Evolutionary conservation across 30 jellyfish, hydroid and myxozoan genomes (phyloP).

Genomic region (Hydractinia echinata): DNA sequence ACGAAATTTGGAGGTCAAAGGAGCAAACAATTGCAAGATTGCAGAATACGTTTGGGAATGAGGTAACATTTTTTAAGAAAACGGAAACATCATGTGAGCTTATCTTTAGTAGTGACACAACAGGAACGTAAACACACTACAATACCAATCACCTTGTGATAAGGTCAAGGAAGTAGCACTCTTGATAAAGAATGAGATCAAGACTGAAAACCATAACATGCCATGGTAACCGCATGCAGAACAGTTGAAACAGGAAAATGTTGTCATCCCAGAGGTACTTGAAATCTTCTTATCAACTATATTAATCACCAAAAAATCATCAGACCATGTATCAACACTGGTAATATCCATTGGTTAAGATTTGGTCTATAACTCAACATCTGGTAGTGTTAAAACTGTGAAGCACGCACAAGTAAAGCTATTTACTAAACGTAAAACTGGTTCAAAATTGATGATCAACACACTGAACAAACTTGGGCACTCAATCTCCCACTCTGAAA

Average conservation of each 20-base stretch:
- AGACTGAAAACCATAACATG: not conserved
- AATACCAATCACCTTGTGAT: not conserved
- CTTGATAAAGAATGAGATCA: conserved; percentile 29
- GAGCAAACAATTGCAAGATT: conserved; percentile 26
- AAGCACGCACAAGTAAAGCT: conserved; percentile 22
- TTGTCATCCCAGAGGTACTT: conserved; percentile 22
- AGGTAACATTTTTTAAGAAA: conserved; percentile 23
- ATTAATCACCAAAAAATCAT: conserved; percentile 1
- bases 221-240: conserved; percentile 48
- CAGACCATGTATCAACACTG: not conserved
- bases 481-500: conserved; percentile 25
- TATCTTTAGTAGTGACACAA: conserved; percentile 5
- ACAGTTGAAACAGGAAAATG: conserved; percentile 18
- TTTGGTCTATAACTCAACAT: conserved; percentile 15
- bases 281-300: conserved; percentile 12
- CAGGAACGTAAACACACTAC: not conserved
- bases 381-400: conserved; percentile 25
- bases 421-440: conserved; percentile 33
- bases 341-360: conserved; percentile 41
- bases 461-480: conserved; percentile 40
- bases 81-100: conserved; percentile 21
- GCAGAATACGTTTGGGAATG: conserved; percentile 17
- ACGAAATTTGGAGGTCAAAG: conserved; percentile 15
- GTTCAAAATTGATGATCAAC: conserved; percentile 31
- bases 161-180: conserved; percentile 32